phyloP scores from a whole-genome alignment of 2,113 vertebrate genomes.

The Scatophagus argus region DNA sequence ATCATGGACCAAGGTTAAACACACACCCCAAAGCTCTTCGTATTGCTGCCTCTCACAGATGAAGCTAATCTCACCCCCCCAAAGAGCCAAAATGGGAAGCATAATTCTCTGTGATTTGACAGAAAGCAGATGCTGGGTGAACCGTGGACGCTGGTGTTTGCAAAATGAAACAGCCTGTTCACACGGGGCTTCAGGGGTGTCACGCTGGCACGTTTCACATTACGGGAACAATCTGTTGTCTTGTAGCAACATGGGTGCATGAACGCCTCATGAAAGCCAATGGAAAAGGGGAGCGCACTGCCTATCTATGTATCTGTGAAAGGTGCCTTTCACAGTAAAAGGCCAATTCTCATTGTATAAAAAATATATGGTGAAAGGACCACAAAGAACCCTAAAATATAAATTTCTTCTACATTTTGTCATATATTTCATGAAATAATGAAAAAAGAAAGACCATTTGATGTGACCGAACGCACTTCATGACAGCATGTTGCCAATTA shows the following conservation, averaged over 20 bases:
- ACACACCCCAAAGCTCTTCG: conserved; percentile 15
- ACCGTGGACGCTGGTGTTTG: conserved; percentile 36
- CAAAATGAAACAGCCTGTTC: conserved; percentile 59
- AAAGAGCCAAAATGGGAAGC: conserved; percentile 47
- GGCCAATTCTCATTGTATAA: not conserved
- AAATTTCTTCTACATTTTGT: too few relatives aligned
- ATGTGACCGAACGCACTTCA: not conserved
- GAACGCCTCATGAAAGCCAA: conserved; percentile 35
- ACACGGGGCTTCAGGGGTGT: conserved; percentile 36
- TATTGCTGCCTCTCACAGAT: conserved; percentile 24
- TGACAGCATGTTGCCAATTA: not conserved
- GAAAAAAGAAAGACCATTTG: not conserved
- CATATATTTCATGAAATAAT: not conserved
- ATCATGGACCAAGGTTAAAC: conserved; percentile 49
- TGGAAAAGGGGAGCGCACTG: not conserved
- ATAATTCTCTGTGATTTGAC: conserved; percentile 59
- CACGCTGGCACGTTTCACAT: conserved; percentile 25
- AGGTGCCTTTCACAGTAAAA: not conserved
- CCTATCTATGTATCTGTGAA: not conserved
- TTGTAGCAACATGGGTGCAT: conserved; percentile 26
- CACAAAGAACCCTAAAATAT: not conserved
- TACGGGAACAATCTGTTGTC: conserved; percentile 40
- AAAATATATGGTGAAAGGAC: not conserved
- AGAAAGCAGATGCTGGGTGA: conserved; percentile 64
- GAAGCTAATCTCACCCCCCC: conserved; percentile 46